These are phyloP conservation scores for Galerucella calmariensis DNA, from an alignment of 2,888 invertebrate genomes.

Conservation along the genomic window DNA sequence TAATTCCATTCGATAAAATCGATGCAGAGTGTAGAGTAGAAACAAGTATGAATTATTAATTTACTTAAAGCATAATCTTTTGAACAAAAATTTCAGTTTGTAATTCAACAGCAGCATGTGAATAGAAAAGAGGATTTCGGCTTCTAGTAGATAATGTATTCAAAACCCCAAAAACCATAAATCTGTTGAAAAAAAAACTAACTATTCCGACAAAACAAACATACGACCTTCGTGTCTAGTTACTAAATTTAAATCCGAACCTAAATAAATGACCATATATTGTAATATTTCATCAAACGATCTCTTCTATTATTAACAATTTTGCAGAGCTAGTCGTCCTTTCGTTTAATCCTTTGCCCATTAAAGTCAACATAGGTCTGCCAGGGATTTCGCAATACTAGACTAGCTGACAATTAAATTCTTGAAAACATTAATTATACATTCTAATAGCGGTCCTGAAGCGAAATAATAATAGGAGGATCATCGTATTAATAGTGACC, in stretches of 20 bases:
- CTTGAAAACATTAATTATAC: not conserved
- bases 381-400: not conserved
- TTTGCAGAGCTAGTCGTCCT: constrained; percentile 6
- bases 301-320: constrained; percentile 23
- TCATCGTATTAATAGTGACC: not conserved
- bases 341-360: constrained; percentile 5
- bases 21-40: too few relatives aligned
- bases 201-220: not conserved
- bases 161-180: not conserved
- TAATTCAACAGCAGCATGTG: not conserved
- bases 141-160: not conserved
- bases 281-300: not conserved
- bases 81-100: too few relatives aligned
- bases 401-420: constrained; percentile 3
- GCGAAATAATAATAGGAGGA: not conserved
- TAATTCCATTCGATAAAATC: too few relatives aligned
- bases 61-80: too few relatives aligned
- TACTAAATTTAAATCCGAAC: not conserved
- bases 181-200: not conserved
- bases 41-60: too few relatives aligned
- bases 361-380: constrained; percentile 12
- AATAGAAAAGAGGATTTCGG: not conserved
- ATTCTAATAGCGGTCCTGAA: not conserved
- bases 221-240: not conserved
- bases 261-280: constrained; percentile 1